Conservation (phyloP, 2,888 invertebrate species). For the Nomada goodeniana region DNA sequence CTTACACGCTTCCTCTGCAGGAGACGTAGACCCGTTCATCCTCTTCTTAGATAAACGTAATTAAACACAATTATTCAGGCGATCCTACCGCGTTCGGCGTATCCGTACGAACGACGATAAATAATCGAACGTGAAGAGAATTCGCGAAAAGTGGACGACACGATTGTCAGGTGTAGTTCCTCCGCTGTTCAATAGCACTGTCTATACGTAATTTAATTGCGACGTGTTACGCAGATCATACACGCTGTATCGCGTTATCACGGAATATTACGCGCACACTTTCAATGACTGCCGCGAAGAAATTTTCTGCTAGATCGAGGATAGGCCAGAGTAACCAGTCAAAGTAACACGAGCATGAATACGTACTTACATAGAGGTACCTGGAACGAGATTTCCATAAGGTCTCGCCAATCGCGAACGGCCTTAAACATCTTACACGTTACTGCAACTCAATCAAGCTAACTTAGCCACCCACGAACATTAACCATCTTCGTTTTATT, state of each 20-base stretch:
- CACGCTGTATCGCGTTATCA: conserved; percentile 13
- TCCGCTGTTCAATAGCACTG: not conserved
- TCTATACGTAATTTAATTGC: conserved; percentile 26
- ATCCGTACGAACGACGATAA: not conserved
- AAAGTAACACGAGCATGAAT: not conserved
- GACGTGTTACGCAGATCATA: conserved; percentile 14
- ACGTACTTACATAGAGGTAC: not conserved
- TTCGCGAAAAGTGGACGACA: not conserved
- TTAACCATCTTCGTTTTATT: not conserved
- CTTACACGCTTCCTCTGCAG: not conserved
- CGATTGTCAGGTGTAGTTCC: not conserved
- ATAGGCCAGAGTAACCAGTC: not conserved
- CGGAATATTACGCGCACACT: conserved; percentile 25
- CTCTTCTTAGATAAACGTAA: conserved; percentile 12
- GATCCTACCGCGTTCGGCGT: not conserved
- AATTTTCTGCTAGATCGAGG: conserved; percentile 1
- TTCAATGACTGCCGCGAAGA: not conserved
- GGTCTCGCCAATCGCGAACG: not conserved
- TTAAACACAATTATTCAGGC: conserved; percentile 29
- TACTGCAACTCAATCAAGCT: conserved; percentile 3
- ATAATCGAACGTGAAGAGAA: conserved; percentile 11
- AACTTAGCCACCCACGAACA: not conserved
- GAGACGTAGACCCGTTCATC: not conserved
- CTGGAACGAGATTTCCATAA: not conserved
- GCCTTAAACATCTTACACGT: not conserved